phyloP scores from a whole-genome alignment of 2,113 vertebrate genomes.

The Irena cyanogastra region DNA sequence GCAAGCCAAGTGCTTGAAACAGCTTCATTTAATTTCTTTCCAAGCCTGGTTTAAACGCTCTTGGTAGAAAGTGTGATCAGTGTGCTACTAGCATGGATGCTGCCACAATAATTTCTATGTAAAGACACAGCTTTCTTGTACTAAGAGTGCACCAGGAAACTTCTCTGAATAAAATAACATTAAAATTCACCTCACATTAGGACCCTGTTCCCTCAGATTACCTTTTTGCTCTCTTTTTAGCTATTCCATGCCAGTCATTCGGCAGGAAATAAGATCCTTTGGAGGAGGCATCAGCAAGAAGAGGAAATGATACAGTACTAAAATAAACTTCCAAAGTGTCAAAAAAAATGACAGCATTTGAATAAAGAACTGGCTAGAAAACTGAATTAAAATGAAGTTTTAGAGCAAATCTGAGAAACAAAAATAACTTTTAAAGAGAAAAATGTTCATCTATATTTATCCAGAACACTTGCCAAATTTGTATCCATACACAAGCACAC shows the following conservation, averaged over 20 bases:
- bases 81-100: neutral
- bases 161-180: neutral
- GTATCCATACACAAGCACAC: neutral
- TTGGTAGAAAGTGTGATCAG: neutral
- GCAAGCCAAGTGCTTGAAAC: neutral
- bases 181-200: neutral
- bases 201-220: neutral
- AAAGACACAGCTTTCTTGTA: neutral
- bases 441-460: slow-evolving; percentile 29
- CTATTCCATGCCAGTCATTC: neutral
- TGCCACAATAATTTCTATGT: neutral
- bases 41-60: neutral
- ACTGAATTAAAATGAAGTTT: neutral
- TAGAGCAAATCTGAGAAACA: neutral
- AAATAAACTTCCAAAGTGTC: slow-evolving; percentile 21
- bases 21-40: neutral
- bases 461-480: neutral
- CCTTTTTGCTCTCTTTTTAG: neutral
- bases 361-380: slow-evolving; percentile 12
- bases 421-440: slow-evolving; percentile 32
- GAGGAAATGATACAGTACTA: slow-evolving; percentile 14
- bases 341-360: slow-evolving; percentile 11
- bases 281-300: neutral
- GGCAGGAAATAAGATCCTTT: neutral
- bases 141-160: neutral